Percentiles rank a stretch among this genome's conserved stretches.
phyloP scores from a whole-genome alignment of 2,888 invertebrate genomes.

The Mycalesis mineus region DNA sequence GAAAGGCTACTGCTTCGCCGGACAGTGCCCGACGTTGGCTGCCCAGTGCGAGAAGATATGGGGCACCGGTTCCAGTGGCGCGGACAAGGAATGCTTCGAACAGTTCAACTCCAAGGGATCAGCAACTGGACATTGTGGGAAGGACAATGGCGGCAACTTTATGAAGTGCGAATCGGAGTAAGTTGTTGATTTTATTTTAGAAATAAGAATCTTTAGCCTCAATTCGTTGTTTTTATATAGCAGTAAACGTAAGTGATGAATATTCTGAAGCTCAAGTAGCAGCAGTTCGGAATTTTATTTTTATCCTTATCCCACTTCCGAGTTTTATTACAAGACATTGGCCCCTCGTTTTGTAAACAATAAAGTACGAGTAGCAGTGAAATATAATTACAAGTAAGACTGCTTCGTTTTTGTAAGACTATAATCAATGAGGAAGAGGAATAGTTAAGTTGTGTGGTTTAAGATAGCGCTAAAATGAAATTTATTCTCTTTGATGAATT shows the following conservation, averaged over 20 bases:
- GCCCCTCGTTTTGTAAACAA: too few relatives aligned
- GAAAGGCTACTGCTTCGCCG: conserved; percentile 93
- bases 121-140: conserved; percentile 97
- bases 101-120: conserved; percentile 97
- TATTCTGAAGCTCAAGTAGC: too few relatives aligned
- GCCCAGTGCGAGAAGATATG: conserved; percentile 95
- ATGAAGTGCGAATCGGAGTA: conserved; percentile 92
- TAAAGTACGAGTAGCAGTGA: too few relatives aligned
- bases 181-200: conserved; percentile 53
- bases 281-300: too few relatives aligned
- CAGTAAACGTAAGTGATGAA: too few relatives aligned
- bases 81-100: conserved; percentile 93
- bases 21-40: conserved; percentile 91
- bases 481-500: neutral
- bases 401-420: too few relatives aligned
- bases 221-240: too few relatives aligned
- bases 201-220: too few relatives aligned
- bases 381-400: too few relatives aligned
- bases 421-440: too few relatives aligned
- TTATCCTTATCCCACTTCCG: too few relatives aligned
- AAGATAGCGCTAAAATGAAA: neutral
- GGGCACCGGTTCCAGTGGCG: conserved; percentile 91
- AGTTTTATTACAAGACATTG: too few relatives aligned
- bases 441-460: neutral
- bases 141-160: conserved; percentile 84